Base-by-base conservation (phyloP, 2,888 invertebrate genomes). In the Ennomos fuscantarius region DNA sequence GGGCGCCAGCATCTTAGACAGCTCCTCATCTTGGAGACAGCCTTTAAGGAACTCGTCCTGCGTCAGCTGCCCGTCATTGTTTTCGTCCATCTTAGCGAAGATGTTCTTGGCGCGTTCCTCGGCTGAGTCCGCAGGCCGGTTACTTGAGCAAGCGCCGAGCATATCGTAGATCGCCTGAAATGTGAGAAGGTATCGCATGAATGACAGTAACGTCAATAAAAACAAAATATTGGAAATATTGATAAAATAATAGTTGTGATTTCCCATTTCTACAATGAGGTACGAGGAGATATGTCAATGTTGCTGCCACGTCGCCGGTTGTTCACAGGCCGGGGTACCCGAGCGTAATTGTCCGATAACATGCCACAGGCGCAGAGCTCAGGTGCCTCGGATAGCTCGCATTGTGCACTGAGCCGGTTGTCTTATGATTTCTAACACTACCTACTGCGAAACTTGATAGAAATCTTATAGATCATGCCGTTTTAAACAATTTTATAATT, bases 41-140 rank as follows among this genome's bases (percentile, higher is more conserved):
- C 99, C 99, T 89, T 99, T 98, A 65, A 99, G 95, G 92, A 99
- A 99, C 93, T 99, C 99, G 70, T 99, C 98, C 92, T 99, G 98
- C 69, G 98, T 98, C 81, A 99, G 94, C 88, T 99, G 98, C 61
- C 99, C 99, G 89, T 99, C 99, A 93, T 98, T 98, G 94, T 99
- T 99, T 84, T 98, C 97, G 88, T 99, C 99, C 99, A 99, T 99
- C 92, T 99, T 99, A 61, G 98, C 98, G 92, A 99, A 99, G 79
- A 99, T 99, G 89, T 99, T 99, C 93, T 98, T 98, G 73, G 99
- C 99, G 71, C 99, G 94, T 83, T 99, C 99, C 84, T 99, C 98
- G 32, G 99, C 99, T 13, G 98, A 98, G 85, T 98, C 98, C 39
- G 97, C 97, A 45, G 98, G 98, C 82, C 98, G 94, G 92, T 97